These are phyloP conservation scores for Esox masquinongy DNA, from an alignment of 2,797 vertebrate species.

Conservation along the genomic window DNA sequence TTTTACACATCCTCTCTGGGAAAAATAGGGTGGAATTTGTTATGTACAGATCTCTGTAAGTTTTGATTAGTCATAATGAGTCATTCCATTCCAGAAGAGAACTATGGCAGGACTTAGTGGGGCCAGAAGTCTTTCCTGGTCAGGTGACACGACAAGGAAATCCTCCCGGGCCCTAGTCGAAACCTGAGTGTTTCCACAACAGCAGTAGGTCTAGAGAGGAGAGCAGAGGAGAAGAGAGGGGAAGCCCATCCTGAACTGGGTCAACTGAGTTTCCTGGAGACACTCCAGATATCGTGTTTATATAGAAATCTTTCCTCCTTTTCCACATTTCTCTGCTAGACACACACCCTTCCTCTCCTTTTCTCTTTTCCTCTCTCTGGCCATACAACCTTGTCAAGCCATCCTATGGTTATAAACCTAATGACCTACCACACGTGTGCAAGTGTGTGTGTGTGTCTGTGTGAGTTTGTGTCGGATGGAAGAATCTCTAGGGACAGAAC, in stretches of 20 bases:
- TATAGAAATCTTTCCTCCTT: constrained; percentile 31
- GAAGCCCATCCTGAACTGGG: constrained; percentile 56
- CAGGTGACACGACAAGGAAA: neutral
- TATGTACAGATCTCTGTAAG: constrained; percentile 2
- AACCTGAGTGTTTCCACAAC: constrained; percentile 36
- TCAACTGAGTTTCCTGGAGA: constrained; percentile 62
- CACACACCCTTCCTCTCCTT: constrained; percentile 31
- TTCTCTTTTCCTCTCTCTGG: constrained; percentile 1
- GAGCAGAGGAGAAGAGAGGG: neutral
- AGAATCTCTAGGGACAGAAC: too few species aligned
- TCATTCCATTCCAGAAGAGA: constrained; percentile 26
- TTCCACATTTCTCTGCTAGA: constrained; percentile 27
- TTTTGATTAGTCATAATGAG: constrained; percentile 25
- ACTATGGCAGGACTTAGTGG: constrained; percentile 36
- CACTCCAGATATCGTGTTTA: constrained; percentile 52
- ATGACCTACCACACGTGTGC: constrained; percentile 8
- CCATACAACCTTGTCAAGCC: constrained; percentile 15
- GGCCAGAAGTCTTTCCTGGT: neutral
- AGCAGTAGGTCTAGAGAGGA: constrained; percentile 39
- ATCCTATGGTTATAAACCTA: constrained; percentile 22
- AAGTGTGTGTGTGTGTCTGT: constrained; percentile 21
- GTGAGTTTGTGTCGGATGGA: constrained; percentile 12
- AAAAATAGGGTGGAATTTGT: constrained; percentile 14
- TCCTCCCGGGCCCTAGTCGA: neutral
- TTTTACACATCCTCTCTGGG: constrained; percentile 17